Evolutionary conservation across 2,888 invertebrate genomes (phyloP), one percentile per base, ranked within the genome.

Genomic region (Sesia apiformis): DNA sequence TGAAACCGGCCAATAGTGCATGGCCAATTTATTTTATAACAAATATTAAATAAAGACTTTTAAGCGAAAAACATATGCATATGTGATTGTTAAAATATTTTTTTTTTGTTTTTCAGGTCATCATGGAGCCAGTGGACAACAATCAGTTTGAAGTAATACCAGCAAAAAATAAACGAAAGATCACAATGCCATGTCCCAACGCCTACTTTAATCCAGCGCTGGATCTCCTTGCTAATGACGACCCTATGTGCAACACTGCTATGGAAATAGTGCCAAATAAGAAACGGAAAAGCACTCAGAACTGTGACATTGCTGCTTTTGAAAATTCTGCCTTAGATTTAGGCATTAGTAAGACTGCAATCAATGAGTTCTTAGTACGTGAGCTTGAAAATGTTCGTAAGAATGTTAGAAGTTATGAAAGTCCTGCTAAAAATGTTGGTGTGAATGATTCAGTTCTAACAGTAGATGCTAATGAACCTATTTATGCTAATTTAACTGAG

Each of bases 181-280:
- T 85, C 41, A 66, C 70, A 4, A 65, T 76, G 3, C 79, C 80
- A 0, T 74, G 80, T 42, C 67, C 80, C 0, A 90, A 86, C 59
- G 83, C 74, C 0, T 90, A 88, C 60, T 66, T 86, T 5, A 90
- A 90, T 60, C 90, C 90, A 4, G 90, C 82, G 0, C 58, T 90
- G 1, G 90, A 90, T 56, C 66, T 90, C 0, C 73, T 90, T 0
- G 86, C 74, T 4, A 90, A 87, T 57, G 90, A 90, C 7, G 90
- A 90, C 57, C 80, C 76, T 4, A 90, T 90, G 75, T 87, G 88
- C 61, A 90, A 90, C 67, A 90, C 80, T 3, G 84, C 78, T 4
- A 89, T 90, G 89, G 90, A 90, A 68, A 78, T 89, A 39, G 73
- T 79, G 38, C 88, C 89, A 0, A 69, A 66, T 38, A 90, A 90